Evolutionary conservation across 1,140 invertebrate species (phyloP).

Genomic region (Frieseomelitta varia): DNA sequence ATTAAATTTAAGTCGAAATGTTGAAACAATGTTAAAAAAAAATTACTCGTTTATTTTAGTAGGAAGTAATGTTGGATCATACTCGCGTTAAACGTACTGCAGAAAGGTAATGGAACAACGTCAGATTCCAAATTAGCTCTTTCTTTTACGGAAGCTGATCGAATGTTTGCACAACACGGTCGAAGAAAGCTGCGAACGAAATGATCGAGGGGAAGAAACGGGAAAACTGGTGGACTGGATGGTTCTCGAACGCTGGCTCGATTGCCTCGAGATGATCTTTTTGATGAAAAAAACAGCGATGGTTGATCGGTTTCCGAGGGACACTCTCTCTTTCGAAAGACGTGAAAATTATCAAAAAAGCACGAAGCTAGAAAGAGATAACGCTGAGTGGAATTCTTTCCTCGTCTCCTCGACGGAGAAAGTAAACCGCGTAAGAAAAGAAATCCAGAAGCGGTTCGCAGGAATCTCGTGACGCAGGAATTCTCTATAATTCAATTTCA

Average conservation of each 20-base stretch:
- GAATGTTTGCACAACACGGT: neutral
- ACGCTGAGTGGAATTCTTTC: neutral
- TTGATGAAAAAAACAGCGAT: neutral
- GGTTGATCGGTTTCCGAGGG: neutral
- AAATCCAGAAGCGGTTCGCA: constrained; percentile 30
- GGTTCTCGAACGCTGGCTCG: neutral
- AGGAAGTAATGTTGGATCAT: neutral
- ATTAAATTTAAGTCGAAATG: no score
- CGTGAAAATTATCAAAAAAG: neutral
- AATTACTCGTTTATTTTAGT: no score
- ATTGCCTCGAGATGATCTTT: neutral
- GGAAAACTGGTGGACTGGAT: neutral
- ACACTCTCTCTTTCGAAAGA: neutral
- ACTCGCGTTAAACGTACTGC: neutral
- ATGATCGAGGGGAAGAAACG: neutral
- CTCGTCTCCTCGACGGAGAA: constrained; percentile 20
- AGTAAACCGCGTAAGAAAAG: constrained; percentile 35
- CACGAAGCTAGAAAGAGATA: neutral
- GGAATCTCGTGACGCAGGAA: constrained; percentile 20
- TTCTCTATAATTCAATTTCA: constrained; percentile 37
- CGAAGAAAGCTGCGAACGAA: neutral
- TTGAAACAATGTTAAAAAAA: no score
- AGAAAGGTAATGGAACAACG: neutral
- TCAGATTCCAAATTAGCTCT: neutral
- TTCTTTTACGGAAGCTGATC: neutral